A percentile compares a stretch with the other conserved stretches of the same genome.
phyloP scores from a whole-genome alignment of 2,888 invertebrate species.

The Mimas tiliae region DNA sequence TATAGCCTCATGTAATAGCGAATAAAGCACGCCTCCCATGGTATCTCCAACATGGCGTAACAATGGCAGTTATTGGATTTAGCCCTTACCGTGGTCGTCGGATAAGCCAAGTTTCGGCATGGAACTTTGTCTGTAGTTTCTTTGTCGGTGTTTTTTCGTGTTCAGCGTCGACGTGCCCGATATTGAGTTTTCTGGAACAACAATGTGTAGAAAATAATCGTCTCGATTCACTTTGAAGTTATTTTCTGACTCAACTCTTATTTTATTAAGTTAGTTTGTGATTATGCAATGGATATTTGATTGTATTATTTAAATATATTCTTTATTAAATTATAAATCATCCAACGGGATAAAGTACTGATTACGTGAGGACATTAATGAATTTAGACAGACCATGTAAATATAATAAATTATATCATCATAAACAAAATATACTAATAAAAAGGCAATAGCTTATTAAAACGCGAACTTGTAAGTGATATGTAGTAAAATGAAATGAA shows the following conservation, averaged over 20 bases:
- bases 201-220: not conserved
- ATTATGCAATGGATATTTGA: too few relatives aligned
- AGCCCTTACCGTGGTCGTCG: conserved; percentile 74
- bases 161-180: conserved; percentile 79
- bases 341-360: too few relatives aligned
- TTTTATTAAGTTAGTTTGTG: not conserved
- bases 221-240: not conserved
- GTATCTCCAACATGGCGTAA: conserved; percentile 29
- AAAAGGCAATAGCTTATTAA: too few relatives aligned
- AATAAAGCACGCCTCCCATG: conserved; percentile 7
- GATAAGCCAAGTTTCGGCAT: conserved; percentile 80
- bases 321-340: too few relatives aligned
- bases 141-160: conserved; percentile 74
- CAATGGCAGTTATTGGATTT: conserved; percentile 34
- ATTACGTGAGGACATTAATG: too few relatives aligned
- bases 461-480: too few relatives aligned
- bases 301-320: too few relatives aligned
- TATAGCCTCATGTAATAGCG: not conserved
- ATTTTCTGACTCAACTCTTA: not conserved
- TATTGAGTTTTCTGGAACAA: conserved; percentile 77
- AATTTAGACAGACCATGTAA: too few relatives aligned
- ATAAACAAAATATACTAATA: too few relatives aligned
- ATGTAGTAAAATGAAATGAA: too few relatives aligned
- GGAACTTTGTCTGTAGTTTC: conserved; percentile 80
- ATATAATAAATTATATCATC: too few relatives aligned